These are phyloP conservation scores for Lepidocolaptes lacrymiger DNA, from an alignment of 2,797 vertebrate species.

Conservation along the genomic window DNA sequence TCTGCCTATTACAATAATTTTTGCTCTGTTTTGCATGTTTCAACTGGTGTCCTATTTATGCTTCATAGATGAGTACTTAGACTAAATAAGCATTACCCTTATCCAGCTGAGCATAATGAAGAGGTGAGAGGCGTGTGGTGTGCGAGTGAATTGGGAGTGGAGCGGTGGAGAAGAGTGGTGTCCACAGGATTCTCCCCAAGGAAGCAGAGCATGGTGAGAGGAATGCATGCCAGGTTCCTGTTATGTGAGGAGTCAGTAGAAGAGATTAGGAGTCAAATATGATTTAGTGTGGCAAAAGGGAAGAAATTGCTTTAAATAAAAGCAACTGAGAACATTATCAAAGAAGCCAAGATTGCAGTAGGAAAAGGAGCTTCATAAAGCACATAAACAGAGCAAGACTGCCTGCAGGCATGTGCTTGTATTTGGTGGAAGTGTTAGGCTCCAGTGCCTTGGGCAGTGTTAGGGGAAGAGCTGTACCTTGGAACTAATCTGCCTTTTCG, in stretches of 20 bases:
- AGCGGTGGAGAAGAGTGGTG: not conserved
- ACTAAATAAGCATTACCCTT: not conserved
- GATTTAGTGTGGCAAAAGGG: not conserved
- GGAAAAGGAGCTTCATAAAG: not conserved
- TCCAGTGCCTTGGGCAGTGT: not conserved
- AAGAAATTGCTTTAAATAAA: not conserved
- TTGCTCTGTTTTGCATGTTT: not conserved
- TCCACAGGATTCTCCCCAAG: not conserved
- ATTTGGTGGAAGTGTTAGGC: not conserved
- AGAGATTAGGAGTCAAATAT: not conserved
- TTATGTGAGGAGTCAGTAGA: not conserved
- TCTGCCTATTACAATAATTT: not conserved
- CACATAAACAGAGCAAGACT: not conserved
- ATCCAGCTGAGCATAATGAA: not conserved
- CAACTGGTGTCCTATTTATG: not conserved
- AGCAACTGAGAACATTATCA: not conserved
- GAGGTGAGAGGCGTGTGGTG: fast-evolving
- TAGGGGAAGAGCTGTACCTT: not conserved
- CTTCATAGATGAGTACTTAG: not conserved
- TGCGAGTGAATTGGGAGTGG: not conserved
- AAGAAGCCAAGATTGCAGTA: not conserved
- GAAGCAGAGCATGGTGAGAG: not conserved
- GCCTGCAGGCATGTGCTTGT: not conserved
- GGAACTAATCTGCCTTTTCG: not conserved
- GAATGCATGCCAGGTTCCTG: not conserved